Conservation (phyloP, 2,113 vertebrate genomes). For the Strix aluco region DNA sequence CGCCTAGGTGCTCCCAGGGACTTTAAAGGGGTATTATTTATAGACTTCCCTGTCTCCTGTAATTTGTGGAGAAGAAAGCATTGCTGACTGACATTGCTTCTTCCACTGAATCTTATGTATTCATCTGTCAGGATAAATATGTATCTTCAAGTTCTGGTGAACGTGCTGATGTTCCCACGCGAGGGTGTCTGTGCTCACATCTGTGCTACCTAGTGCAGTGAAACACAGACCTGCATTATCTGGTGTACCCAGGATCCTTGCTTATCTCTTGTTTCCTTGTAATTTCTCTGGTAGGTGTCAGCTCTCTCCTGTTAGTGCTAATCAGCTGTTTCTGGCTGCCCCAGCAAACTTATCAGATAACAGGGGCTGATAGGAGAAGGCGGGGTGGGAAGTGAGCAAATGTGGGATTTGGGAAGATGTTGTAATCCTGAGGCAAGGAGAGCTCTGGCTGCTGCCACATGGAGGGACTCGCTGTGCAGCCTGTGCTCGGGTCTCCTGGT, state of each 20-base stretch:
- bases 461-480: not conserved
- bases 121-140: not conserved
- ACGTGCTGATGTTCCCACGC: rapidly evolving
- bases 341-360: not conserved
- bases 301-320: not conserved
- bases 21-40: not conserved
- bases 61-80: not conserved
- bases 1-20: not conserved
- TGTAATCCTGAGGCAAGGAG: not conserved
- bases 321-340: not conserved
- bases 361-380: not conserved
- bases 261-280: not conserved
- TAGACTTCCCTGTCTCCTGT: not conserved
- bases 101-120: not conserved
- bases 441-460: not conserved
- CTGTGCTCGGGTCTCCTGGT: not conserved
- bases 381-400: not conserved
- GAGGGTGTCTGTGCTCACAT: not conserved
- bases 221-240: not conserved
- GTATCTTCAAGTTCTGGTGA: not conserved
- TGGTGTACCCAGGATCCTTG: not conserved
- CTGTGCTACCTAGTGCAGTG: not conserved
- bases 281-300: not conserved
- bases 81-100: not conserved
- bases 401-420: not conserved